Conservation (phyloP, 2,888 invertebrate genomes). For the Ophonus ardosiacus region DNA sequence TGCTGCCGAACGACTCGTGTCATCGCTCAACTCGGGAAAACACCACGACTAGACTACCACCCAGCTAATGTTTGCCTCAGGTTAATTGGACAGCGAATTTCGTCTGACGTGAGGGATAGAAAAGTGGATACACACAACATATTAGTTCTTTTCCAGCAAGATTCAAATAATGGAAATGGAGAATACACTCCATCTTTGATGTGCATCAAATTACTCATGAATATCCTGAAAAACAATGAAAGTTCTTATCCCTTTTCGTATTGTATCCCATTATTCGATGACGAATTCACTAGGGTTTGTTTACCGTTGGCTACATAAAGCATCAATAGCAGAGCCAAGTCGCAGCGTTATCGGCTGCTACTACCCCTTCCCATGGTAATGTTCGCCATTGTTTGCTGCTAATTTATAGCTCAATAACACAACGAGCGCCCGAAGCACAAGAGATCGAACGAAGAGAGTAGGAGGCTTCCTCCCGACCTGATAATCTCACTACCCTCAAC, state of each 20-base stretch:
- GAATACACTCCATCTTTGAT: no score
- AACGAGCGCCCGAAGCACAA: constrained; percentile 68
- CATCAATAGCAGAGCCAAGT: constrained; percentile 40
- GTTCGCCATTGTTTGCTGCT: constrained; percentile 72
- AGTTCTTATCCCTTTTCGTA: background rate
- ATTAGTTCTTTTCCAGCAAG: no score
- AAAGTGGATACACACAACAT: no score
- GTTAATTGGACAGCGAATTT: background rate
- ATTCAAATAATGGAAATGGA: no score
- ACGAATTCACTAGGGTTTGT: constrained; percentile 38
- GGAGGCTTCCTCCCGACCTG: background rate
- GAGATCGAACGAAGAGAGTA: constrained; percentile 69
- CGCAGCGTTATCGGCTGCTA: constrained; percentile 52
- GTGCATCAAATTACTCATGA: no score
- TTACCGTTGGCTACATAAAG: constrained; percentile 44
- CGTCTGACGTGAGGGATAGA: no score
- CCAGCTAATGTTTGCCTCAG: background rate
- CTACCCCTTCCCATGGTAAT: constrained; percentile 70
- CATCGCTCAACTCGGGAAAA: constrained; percentile 26
- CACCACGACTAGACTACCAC: background rate
- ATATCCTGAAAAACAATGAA: background rate
- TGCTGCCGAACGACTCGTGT: constrained; percentile 28
- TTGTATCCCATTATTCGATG: background rate
- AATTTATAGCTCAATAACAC: constrained; percentile 74
- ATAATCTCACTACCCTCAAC: background rate